These are phyloP conservation scores for Denticeps clupeoides DNA, from an alignment of 2,797 vertebrate genomes.

Conservation along the genomic window DNA sequence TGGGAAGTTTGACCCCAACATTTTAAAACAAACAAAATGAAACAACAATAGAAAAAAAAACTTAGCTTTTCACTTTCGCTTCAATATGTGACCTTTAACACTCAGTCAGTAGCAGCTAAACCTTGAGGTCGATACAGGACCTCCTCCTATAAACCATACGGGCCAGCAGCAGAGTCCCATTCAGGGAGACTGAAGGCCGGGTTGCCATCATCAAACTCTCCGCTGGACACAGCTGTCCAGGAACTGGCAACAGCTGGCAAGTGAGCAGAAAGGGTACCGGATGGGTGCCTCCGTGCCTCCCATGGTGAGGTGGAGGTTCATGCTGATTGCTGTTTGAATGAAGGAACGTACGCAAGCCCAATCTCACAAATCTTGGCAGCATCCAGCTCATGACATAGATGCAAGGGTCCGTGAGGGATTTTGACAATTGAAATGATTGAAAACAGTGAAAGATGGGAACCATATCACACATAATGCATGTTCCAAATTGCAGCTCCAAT, in stretches of 20 bases:
- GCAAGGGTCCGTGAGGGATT: slow-evolving; percentile 68
- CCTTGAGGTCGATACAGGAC: no score
- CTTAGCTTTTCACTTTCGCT: no score
- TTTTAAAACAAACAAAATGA: no score
- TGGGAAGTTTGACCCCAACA: no score
- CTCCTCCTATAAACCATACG: no score
- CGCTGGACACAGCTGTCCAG: slow-evolving; percentile 74
- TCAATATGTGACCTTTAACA: no score
- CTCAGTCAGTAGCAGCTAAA: no score
- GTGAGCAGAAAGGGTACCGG: slow-evolving; percentile 82
- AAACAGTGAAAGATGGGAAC: no score
- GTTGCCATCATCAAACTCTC: slow-evolving; percentile 46
- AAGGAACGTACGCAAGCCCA: slow-evolving; percentile 66
- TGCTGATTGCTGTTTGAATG: slow-evolving; percentile 72
- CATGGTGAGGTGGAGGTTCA: slow-evolving; percentile 92
- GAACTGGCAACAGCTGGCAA: slow-evolving; percentile 76
- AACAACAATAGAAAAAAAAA: no score
- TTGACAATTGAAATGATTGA: slow-evolving; percentile 29
- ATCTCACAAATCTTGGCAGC: slow-evolving; percentile 71
- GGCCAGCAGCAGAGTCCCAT: no score
- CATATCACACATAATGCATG: not conserved
- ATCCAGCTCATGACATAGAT: slow-evolving; percentile 79
- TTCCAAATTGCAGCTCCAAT: no score
- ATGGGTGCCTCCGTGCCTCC: slow-evolving; percentile 82
- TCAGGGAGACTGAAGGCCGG: no score